phyloP scores from a whole-genome alignment of 2,113 vertebrate species.

The Perca flavescens region DNA sequence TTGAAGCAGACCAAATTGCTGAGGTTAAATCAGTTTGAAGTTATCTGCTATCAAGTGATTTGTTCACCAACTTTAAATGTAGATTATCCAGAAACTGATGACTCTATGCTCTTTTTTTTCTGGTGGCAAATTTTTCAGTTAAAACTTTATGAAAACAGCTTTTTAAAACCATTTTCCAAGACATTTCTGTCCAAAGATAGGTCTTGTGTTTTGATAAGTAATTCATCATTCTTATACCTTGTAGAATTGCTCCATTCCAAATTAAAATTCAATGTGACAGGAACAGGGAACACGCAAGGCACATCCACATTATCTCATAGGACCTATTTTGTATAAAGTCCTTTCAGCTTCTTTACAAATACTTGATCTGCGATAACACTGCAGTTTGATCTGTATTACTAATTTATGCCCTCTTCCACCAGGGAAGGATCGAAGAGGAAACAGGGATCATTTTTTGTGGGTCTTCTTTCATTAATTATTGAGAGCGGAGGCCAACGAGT shows the following conservation, averaged over 20 bases:
- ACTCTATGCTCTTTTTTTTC: neutral
- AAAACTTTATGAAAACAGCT: neutral
- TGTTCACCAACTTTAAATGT: conserved; percentile 46
- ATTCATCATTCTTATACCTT: conserved; percentile 71
- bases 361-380: conserved; percentile 84
- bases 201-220: conserved; percentile 65
- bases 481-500: conserved; percentile 75
- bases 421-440: conserved; percentile 78
- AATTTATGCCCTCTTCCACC: conserved; percentile 79
- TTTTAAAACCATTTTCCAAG: conserved; percentile 24
- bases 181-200: conserved; percentile 61
- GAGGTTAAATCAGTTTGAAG: conserved; percentile 52
- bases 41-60: conserved; percentile 39
- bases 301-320: conserved; percentile 76
- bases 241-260: conserved; percentile 50
- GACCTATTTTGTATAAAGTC: conserved; percentile 73
- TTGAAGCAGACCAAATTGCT: conserved; percentile 25
- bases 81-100: conserved; percentile 15
- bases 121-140: neutral
- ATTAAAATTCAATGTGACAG: conserved; percentile 72
- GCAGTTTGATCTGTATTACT: conserved; percentile 85
- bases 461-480: conserved; percentile 79
- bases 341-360: conserved; percentile 86
- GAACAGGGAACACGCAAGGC: conserved; percentile 58
- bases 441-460: conserved; percentile 78